Evolutionary conservation across 37 sponge, comb jelly and placozoan species (phyloP).

Genomic region (Hormiphora californensis): DNA sequence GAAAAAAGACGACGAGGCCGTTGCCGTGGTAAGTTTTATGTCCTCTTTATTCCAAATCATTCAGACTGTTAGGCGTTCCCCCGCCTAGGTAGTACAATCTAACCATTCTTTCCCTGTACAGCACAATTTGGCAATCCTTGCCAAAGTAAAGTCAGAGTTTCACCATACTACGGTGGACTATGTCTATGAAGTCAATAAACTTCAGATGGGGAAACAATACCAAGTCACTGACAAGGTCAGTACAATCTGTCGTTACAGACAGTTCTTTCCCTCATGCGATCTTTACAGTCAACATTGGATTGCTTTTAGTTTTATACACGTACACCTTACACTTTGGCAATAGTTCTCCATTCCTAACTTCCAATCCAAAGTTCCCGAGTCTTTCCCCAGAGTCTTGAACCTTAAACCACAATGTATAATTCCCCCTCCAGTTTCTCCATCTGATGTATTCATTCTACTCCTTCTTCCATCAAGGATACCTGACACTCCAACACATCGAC

Average conservation of each 20-base stretch:
- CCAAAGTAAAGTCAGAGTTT: neutral
- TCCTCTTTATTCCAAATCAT: neutral
- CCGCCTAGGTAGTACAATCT: neutral
- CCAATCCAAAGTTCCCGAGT: too few species aligned
- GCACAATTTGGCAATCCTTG: neutral
- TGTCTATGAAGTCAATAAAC: conserved; percentile 24
- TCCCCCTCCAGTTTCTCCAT: conserved; percentile 30
- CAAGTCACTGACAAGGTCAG: conserved; percentile 52
- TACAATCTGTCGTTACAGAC: neutral
- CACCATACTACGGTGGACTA: conserved; percentile 53
- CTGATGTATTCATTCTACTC: conserved; percentile 56
- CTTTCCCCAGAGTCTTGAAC: too few species aligned
- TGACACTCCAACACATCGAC: conserved; percentile 24
- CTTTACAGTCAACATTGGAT: neutral
- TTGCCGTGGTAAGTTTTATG: neutral
- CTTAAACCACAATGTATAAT: too few species aligned
- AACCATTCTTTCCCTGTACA: neutral
- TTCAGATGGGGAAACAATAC: conserved; percentile 38
- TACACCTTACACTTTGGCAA: neutral
- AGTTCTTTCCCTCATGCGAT: neutral
- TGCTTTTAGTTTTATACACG: neutral
- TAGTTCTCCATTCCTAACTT: too few species aligned
- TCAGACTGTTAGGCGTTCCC: neutral
- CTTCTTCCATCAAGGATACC: conserved; percentile 52
- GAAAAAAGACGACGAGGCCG: conserved; percentile 8